Evolutionary conservation across 1,140 invertebrate species (phyloP), one percentile per base, ranked within the genome.

Genomic region (Tetragnatha versicolor): DNA sequence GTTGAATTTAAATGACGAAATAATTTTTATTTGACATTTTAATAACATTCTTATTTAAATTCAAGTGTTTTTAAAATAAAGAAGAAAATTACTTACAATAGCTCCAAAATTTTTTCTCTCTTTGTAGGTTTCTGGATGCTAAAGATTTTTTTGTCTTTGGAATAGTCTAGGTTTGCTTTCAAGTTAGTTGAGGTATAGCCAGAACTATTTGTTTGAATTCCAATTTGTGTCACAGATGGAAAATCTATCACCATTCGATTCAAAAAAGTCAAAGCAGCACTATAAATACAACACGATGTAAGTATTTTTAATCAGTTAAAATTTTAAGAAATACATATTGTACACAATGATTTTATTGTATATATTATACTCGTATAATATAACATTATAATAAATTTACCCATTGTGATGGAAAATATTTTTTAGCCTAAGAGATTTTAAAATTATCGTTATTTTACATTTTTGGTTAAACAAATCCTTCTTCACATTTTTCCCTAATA

Each of bases 191-290:
- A 61, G 31, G 60, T 58, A 35, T 58, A 79, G 4, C 22, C 73
- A 20, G 81, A 81, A 25, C 60, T 81, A n/a, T 80, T 81, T n/a
- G 75, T 73, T 69, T 81, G 79, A 29, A 81, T 45, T 31, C 81
- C 81, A n/a, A 80, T 75, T 37, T 81, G 47, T 10, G 81, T 81
- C 3, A 80, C 25, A 2, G 65, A 49, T 17, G 81, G 81, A 22
- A 81, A 78, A 14, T 81, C 75, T 10, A 81, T 12, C 20, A 80
- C 55, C 81, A 81, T 81, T 3, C 53, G 63, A 69, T 81, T 81
- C n/a, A 80, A 17, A 14, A 81, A 70, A 1, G 79, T 81, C n/a
- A 81, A 42, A 27, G 58, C 72, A 10, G 20, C 45, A 33, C 81
- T 81, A 39, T 29, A 65, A 77, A 33, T 37, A 12, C 20, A 37